Evolutionary conservation across 2,113 vertebrate genomes (phyloP), one percentile per base, ranked within the genome.

Genomic region (Anas platyrhynchos): DNA sequence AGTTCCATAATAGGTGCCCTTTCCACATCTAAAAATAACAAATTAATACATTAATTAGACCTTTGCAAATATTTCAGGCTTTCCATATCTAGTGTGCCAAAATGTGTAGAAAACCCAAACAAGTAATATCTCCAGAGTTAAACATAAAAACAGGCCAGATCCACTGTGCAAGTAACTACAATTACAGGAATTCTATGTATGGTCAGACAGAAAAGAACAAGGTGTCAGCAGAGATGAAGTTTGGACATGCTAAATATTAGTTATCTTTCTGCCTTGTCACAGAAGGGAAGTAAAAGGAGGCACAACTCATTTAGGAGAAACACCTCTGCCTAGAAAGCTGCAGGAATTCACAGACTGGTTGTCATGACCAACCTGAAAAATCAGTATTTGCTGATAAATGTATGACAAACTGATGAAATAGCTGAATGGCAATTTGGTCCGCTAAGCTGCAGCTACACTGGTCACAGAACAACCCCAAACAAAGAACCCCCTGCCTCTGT

Each of bases 1-100:
- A 26, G 98, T 99, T 86, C 98, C 99, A 55, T 98, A 99, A 97
- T 98, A 99, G 92, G 97, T 99, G 75, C 98, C 98, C 52, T 97
- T 52, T 58, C 98, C 98, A 87, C 97, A 98, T 71, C 98, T 99
- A 91, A 92, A 92, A 94, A 91, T 22, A 91, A 31, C 65, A 95
- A 95, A 88, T 67, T 23, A 91, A 56, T 44, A 91, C 61, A 80
- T 63, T 58, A 50, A 84, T 61, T 61, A 83, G n/a, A n/a, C 56
- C 27, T 88, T 86, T 48, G 27, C 26, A 93, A 46, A 44, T 50
- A 91, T 56, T 82, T 56, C 41, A 66, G 62, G 38, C 44, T 76
- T 76, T 79, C 41, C 26, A 31, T 50, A 36, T 48, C 29, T n/a
- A 80, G 11, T 44, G 13, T 78, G 31, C 20, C 76, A 43, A 83